Conservation (phyloP, 2,797 vertebrate genomes). For the Pseudocheirus occidentalis region DNA sequence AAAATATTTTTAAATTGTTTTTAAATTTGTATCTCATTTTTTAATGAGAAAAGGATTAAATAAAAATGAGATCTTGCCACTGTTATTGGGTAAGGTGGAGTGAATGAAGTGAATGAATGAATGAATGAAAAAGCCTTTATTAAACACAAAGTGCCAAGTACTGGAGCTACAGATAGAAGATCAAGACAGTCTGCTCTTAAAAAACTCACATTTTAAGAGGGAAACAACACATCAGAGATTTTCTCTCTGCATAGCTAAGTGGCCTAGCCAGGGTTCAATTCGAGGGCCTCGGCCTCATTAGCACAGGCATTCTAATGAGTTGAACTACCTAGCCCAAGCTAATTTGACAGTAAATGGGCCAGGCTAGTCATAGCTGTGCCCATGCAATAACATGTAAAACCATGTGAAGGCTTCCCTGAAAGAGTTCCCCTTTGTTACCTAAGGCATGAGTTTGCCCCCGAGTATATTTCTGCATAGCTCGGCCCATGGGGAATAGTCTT, state of each 20-base stretch:
- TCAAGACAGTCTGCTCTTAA: background rate
- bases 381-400: background rate
- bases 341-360: background rate
- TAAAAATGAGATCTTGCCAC: background rate
- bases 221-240: background rate
- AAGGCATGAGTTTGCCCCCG: constrained; percentile 4
- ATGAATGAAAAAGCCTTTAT: background rate
- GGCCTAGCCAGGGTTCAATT: background rate
- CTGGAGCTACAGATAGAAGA: background rate
- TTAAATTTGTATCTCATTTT: background rate
- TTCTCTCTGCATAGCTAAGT: background rate
- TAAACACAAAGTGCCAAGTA: background rate
- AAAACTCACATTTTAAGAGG: background rate
- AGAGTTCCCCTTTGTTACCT: background rate
- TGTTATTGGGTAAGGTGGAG: background rate
- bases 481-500: background rate
- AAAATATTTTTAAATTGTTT: background rate
- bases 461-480: background rate
- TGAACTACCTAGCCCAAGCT: background rate
- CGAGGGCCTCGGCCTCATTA: background rate
- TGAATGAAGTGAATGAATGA: background rate
- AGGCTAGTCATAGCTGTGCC: background rate
- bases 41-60: background rate
- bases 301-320: background rate
- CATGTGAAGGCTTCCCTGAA: accelerated